Evolutionary conservation across 2,113 vertebrate genomes (phyloP).

Genomic region (Macrotis lagotis): DNA sequence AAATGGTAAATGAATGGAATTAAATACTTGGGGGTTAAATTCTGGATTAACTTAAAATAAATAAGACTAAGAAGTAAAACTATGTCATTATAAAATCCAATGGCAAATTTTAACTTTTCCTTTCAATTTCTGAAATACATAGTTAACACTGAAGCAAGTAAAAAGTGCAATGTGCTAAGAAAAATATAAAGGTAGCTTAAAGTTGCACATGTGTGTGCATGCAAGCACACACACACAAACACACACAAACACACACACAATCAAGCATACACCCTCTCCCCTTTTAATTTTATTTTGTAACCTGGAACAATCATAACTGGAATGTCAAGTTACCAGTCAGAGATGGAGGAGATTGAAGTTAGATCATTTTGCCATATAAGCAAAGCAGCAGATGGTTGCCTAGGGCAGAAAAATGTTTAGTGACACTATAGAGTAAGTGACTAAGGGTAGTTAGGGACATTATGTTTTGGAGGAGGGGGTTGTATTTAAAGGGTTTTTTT

Average conservation of each 20-base stretch:
- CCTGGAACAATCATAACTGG: background rate
- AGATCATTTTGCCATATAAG: background rate
- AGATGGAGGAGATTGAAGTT: constrained; percentile 2
- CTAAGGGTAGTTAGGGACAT: constrained; percentile 49
- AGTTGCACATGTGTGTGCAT: too few species aligned
- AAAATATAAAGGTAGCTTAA: background rate
- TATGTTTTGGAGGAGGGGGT: background rate
- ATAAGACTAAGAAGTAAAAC: background rate
- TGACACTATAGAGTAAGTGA: constrained; percentile 34
- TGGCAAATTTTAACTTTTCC: background rate
- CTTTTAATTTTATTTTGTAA: background rate
- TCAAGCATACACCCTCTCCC: background rate
- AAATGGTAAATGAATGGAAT: background rate
- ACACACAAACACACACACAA: too few species aligned
- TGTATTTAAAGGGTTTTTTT: background rate
- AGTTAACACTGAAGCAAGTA: background rate
- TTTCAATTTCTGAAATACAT: background rate
- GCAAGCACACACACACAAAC: too few species aligned
- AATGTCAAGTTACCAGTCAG: background rate
- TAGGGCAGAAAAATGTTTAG: constrained; percentile 49
- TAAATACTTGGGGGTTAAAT: background rate
- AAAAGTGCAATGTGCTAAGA: rapidly evolving
- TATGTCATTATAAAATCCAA: background rate
- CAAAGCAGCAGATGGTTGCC: constrained; percentile 65
- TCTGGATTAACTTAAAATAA: background rate